Conservation (phyloP, 2,888 invertebrate species). For the Melipona beecheii region DNA sequence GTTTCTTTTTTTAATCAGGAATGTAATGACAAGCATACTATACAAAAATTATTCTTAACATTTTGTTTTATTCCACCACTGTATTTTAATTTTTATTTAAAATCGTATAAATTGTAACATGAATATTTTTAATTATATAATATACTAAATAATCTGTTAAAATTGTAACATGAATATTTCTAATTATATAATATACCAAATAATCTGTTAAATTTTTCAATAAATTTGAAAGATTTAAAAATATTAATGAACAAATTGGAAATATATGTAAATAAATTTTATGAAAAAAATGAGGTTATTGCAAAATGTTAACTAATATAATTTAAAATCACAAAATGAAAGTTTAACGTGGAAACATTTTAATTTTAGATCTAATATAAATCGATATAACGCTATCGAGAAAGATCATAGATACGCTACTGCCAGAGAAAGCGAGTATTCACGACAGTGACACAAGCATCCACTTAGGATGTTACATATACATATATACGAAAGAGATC, state of each 20-base stretch:
- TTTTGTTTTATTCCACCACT: neutral
- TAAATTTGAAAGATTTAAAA: neutral
- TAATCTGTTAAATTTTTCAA: neutral
- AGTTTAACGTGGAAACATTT: neutral
- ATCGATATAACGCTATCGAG: neutral
- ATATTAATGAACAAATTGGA: neutral
- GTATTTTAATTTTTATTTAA: neutral
- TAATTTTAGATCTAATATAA: neutral
- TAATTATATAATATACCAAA: neutral
- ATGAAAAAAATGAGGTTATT: neutral
- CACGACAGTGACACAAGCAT: constrained; percentile 57
- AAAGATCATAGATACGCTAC: constrained; percentile 42
- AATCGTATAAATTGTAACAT: neutral
- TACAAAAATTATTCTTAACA: neutral
- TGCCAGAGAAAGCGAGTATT: constrained; percentile 65
- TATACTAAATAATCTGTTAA: neutral
- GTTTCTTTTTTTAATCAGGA: constrained; percentile 23
- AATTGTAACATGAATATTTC: neutral
- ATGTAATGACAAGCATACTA: neutral
- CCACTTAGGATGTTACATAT: constrained; percentile 52
- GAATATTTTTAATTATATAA: neutral
- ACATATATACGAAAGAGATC: constrained; percentile 52
- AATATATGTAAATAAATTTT: neutral
- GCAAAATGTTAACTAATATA: neutral
- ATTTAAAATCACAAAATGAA: neutral